A percentile compares a stretch with the other conserved stretches of the same genome.
phyloP scores from a whole-genome alignment of 1,140 invertebrate genomes.

The Spodoptera litura region DNA sequence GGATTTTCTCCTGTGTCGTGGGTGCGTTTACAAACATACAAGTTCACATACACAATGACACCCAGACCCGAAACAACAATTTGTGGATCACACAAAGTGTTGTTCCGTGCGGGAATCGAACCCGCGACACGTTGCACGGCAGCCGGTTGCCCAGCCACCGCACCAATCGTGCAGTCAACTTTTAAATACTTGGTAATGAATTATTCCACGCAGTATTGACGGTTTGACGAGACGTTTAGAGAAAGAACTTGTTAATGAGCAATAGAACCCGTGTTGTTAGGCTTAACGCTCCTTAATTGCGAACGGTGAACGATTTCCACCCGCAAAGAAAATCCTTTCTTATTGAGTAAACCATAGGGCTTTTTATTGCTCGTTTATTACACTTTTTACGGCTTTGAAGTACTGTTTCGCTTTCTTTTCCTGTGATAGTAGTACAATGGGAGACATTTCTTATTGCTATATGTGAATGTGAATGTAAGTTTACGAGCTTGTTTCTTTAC shows the following conservation, averaged over 20 bases:
- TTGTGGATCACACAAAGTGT: too few species aligned
- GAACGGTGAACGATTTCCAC: neutral
- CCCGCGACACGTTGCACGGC: too few species aligned
- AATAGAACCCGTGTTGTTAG: neutral
- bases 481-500: neutral
- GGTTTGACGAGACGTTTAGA: conserved; percentile 1
- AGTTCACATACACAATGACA: too few species aligned
- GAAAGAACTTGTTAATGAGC: conserved; percentile 1
- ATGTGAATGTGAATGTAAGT: neutral
- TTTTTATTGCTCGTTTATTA: conserved; percentile 16
- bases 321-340: neutral
- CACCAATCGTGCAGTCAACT: too few species aligned
- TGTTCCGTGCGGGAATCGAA: too few species aligned
- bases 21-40: too few species aligned
- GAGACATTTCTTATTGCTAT: neutral
- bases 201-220: neutral
- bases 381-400: conserved; percentile 10
- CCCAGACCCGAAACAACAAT: too few species aligned
- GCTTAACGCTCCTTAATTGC: conserved; percentile 2
- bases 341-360: neutral
- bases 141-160: too few species aligned
- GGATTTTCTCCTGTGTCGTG: too few species aligned
- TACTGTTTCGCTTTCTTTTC: neutral
- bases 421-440: neutral
- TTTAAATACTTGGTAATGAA: too few species aligned